Conservation (phyloP, 2,888 invertebrate species). For the Hirtodrosophila duncani region DNA sequence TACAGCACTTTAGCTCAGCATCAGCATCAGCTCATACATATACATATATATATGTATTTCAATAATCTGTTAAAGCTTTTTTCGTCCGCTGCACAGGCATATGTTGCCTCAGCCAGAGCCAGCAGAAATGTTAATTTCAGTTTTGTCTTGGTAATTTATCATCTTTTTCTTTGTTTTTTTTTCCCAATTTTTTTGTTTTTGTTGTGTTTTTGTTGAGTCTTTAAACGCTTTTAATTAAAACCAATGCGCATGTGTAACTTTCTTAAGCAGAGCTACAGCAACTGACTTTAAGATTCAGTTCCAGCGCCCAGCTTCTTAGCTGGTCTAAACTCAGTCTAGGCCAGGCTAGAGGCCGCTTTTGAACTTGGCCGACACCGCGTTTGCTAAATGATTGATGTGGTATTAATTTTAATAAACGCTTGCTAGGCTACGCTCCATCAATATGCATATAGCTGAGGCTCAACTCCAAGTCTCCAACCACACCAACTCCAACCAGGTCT, state of each 20-base stretch:
- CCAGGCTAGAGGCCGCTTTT: constrained; percentile 47
- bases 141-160: constrained; percentile 71
- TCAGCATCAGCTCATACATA: no score
- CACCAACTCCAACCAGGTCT: not conserved
- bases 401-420: constrained; percentile 75
- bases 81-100: constrained; percentile 2
- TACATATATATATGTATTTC: constrained; percentile 50
- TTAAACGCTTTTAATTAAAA: constrained; percentile 75
- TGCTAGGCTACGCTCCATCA: constrained; percentile 36
- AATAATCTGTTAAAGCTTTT: constrained; percentile 41
- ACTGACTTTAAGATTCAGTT: constrained; percentile 14
- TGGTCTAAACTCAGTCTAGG: constrained; percentile 17
- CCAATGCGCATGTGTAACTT: constrained; percentile 75
- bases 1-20: not conserved
- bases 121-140: constrained; percentile 68
- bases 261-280: constrained; percentile 46
- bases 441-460: constrained; percentile 33
- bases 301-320: not conserved
- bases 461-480: constrained; percentile 2
- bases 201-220: constrained; percentile 33
- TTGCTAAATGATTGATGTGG: constrained; percentile 77
- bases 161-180: constrained; percentile 36
- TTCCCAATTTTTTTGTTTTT: constrained; percentile 1
- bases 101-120: constrained; percentile 26
- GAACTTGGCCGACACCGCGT: constrained; percentile 76